Evolutionary conservation across 2,113 vertebrate genomes (phyloP).

Genomic region (Pionites leucogaster): DNA sequence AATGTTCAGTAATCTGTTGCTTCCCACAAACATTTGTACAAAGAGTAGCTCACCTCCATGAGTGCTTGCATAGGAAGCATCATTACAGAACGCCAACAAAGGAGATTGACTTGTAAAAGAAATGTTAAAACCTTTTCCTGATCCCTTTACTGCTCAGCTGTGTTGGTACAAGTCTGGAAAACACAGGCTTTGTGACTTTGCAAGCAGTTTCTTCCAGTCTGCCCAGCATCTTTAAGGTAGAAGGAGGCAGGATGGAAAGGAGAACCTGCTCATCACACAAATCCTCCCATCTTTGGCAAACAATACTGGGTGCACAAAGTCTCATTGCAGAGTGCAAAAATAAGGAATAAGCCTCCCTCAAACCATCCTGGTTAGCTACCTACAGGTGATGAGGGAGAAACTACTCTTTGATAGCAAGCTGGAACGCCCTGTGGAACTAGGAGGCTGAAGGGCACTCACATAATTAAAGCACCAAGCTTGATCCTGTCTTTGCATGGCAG

Average conservation of each 20-base stretch:
- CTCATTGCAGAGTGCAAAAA: background rate
- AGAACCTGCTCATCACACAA: background rate
- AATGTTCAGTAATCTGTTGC: background rate
- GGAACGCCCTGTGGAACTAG: background rate
- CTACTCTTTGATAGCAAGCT: background rate
- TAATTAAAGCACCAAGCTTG: background rate
- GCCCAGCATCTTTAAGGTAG: background rate
- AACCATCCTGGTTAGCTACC: background rate
- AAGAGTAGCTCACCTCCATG: background rate
- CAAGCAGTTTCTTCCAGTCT: background rate
- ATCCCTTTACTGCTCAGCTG: background rate
- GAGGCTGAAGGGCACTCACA: background rate
- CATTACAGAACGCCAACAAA: background rate
- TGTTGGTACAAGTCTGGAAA: background rate
- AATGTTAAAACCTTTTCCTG: background rate
- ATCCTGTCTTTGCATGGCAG: background rate
- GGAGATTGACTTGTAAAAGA: background rate
- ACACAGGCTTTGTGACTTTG: background rate
- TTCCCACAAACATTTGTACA: background rate
- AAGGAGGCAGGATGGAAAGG: background rate
- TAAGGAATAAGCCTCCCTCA: background rate
- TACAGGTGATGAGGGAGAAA: background rate
- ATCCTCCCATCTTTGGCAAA: background rate
- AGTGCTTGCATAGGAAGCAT: background rate
- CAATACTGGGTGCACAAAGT: background rate